Percentiles rank a stretch among this genome's conserved stretches.
These are phyloP conservation scores for Malurus cyaneus DNA, from an alignment of 2,113 vertebrate species.

Conservation along the genomic window DNA sequence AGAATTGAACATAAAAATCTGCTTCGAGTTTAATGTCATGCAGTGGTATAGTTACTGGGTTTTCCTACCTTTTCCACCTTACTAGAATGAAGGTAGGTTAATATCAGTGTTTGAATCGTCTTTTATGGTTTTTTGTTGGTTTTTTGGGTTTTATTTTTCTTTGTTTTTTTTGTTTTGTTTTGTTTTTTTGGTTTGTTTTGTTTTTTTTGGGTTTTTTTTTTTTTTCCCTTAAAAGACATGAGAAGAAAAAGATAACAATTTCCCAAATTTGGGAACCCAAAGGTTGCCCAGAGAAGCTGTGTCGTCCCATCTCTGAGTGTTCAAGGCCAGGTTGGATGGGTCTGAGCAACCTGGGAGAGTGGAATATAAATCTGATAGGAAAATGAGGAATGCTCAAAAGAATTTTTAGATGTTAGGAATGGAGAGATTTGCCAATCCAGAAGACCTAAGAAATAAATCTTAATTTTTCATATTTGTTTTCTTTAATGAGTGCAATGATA, in stretches of 20 bases:
- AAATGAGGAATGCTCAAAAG: too few relatives aligned
- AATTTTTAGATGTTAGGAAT: too few relatives aligned
- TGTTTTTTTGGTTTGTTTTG: too few relatives aligned
- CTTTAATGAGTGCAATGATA: too few relatives aligned
- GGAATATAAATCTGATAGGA: neutral
- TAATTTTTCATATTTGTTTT: too few relatives aligned
- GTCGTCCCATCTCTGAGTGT: neutral
- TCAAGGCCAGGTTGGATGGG: neutral
- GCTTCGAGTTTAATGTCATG: neutral
- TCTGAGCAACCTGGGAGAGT: neutral
- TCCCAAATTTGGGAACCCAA: neutral
- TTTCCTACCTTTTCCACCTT: neutral
- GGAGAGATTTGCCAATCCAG: too few relatives aligned
- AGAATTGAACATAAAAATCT: neutral
- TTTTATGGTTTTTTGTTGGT: neutral
- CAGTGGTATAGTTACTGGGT: neutral
- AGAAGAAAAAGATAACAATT: neutral
- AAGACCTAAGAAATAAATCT: too few relatives aligned
- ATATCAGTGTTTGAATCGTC: neutral
- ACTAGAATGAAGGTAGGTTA: neutral
- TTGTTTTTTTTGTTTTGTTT: neutral
- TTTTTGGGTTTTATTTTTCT: neutral
- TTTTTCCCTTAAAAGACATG: neutral
- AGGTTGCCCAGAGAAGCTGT: neutral
- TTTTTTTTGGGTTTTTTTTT: neutral